These are phyloP conservation scores for Scrobipalpa atriplicella DNA, from an alignment of 2,888 invertebrate species.

Conservation along the genomic window DNA sequence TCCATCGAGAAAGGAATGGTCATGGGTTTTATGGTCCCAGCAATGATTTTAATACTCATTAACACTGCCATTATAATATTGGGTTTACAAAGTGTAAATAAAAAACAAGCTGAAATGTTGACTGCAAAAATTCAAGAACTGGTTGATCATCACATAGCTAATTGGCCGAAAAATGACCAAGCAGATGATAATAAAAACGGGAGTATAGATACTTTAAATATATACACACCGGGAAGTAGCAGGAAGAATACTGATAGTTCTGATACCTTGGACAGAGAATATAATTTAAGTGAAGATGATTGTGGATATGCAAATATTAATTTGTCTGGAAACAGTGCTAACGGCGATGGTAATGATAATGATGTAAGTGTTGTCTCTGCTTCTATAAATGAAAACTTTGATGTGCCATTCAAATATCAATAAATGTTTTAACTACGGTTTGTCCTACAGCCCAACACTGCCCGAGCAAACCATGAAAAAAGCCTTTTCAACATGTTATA, in stretches of 20 bases:
- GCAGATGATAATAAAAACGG: constrained; percentile 57
- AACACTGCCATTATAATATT: constrained; percentile 84
- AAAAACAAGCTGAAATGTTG: constrained; percentile 72
- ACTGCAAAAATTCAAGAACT: constrained; percentile 73
- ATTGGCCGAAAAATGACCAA: constrained; percentile 65
- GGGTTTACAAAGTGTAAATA: constrained; percentile 75
- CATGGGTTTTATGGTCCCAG: constrained; percentile 88
- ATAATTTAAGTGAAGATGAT: constrained; percentile 67
- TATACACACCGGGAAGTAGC: constrained; percentile 63
- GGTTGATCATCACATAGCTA: constrained; percentile 70
- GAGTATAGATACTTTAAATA: constrained; percentile 66
- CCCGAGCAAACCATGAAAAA: constrained; percentile 60
- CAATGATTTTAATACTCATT: constrained; percentile 85
- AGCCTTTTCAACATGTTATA: constrained; percentile 67
- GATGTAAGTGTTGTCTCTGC: constrained; percentile 50
- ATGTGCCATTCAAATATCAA: neutral
- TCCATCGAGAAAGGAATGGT: constrained; percentile 90
- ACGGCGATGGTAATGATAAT: constrained; percentile 59
- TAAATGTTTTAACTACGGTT: constrained; percentile 19
- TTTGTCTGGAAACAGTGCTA: constrained; percentile 48
- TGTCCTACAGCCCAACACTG: constrained; percentile 33
- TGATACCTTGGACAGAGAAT: constrained; percentile 71
- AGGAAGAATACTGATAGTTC: constrained; percentile 74
- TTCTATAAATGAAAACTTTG: constrained; percentile 25
- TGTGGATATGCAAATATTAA: constrained; percentile 62